Base-by-base conservation (phyloP, 2,113 vertebrate genomes). In the Sialia sialis region DNA sequence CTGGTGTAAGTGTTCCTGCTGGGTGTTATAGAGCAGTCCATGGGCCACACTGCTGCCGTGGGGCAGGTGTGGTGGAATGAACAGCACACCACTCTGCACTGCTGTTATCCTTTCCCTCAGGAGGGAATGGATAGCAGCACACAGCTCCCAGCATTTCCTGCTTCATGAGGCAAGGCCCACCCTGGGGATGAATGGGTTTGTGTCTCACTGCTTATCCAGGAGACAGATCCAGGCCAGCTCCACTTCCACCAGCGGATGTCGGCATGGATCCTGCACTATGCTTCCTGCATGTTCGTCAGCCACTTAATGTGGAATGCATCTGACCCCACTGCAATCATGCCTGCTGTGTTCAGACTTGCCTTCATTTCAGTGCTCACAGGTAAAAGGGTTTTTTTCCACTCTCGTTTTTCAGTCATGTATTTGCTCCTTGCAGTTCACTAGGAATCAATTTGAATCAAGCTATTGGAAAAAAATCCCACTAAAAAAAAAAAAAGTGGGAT, bases 21-120 rank as follows among this genome's bases (percentile, higher is more conserved):
- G 14, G 15, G 12, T 1, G 21, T 26, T 41, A 30, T 39, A 15
- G n/a, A 0, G 0, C 43, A 69, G 63, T 10, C 32, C 17, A 0
- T 0, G 8, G 84, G 48, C 49, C 1, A 0, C 0, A 4, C 54
- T 16, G 43, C 25, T 48, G 74, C 82, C 8, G 2, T 7, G 3
- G 25, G 4, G 9, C 62, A 74, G 41, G 29, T 1, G 16, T 0
- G 0, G 21, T 1, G 46, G 41, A n/a, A 34, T 1, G 21, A n/a
- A 22, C 4, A 6, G 48, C 54, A 7, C n/a, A 2, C 16, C 16
- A 3, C 38, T 38, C 26, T 11, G 55, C 13, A 34, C 43, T 1
- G 1, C 7, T 17, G 36, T 3, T 1, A 5, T 41, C 75, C 76
- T 58, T 4, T 15, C 62, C 4, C 1, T 32, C 81, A 30, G 39